Evolutionary conservation across 2,113 vertebrate genomes (phyloP).

Genomic region (Ammodytes dubius): DNA sequence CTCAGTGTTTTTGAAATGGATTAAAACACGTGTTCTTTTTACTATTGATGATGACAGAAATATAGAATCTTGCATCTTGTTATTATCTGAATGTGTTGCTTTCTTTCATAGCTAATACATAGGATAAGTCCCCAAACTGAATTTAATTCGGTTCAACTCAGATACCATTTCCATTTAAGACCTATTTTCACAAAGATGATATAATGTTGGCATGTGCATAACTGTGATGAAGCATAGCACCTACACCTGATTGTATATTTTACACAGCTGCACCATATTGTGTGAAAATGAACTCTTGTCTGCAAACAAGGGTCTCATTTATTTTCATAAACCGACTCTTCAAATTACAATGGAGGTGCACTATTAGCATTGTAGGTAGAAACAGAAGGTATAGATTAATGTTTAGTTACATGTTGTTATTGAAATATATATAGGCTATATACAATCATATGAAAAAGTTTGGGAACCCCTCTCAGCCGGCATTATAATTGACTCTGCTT

Average conservation of each 20-base stretch:
- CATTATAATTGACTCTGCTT: too few species aligned
- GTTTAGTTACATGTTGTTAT: neutral
- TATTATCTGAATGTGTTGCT: neutral
- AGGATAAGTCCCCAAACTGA: neutral
- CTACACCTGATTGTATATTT: neutral
- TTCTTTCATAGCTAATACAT: neutral
- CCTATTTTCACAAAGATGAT: neutral
- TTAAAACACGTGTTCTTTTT: neutral
- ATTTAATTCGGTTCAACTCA: neutral
- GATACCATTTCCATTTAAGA: neutral
- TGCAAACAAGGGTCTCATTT: constrained; percentile 3
- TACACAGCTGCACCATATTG: constrained; percentile 15
- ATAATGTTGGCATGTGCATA: neutral
- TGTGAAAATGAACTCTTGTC: constrained; percentile 1
- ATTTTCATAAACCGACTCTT: constrained; percentile 20
- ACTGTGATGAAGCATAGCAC: neutral
- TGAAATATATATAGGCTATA: too few species aligned
- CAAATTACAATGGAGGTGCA: neutral
- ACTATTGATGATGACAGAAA: neutral
- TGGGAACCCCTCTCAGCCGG: too few species aligned
- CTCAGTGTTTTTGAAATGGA: neutral
- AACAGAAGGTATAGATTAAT: neutral
- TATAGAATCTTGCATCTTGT: neutral
- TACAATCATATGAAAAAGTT: too few species aligned
- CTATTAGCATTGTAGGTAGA: neutral